phyloP scores from a whole-genome alignment of 2,113 vertebrate species.

The Cariama cristata region DNA sequence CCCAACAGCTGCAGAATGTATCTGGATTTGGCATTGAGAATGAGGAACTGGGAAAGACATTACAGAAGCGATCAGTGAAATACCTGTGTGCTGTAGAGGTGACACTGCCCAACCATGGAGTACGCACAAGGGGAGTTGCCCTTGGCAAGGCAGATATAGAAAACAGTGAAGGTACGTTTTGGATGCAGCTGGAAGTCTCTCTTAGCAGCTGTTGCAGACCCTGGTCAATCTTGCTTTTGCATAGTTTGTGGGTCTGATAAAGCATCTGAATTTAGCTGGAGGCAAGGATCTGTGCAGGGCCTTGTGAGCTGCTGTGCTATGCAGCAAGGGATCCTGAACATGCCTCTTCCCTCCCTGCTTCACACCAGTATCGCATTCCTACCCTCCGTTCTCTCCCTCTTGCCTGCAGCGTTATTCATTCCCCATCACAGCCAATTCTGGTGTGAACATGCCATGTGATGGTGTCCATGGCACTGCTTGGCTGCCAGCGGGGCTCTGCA shows the following conservation, averaged over 20 bases:
- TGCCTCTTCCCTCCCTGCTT: neutral
- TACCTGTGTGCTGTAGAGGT: slow-evolving; percentile 79
- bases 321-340: neutral
- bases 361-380: neutral
- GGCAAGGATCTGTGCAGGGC: neutral
- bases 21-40: slow-evolving; percentile 56
- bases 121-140: slow-evolving; percentile 68
- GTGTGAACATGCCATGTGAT: neutral
- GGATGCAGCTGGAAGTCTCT: neutral
- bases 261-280: neutral
- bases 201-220: neutral
- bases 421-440: neutral
- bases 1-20: slow-evolving; percentile 77
- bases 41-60: neutral
- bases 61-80: slow-evolving; percentile 31
- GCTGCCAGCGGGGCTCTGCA: neutral
- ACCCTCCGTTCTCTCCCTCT: neutral
- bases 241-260: neutral
- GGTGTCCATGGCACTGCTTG: neutral
- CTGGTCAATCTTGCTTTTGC: neutral
- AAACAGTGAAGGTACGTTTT: slow-evolving; percentile 29
- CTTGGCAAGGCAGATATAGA: slow-evolving; percentile 44
- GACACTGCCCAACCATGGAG: slow-evolving; percentile 32
- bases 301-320: neutral
- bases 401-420: neutral